Evolutionary conservation across 2,888 invertebrate genomes (phyloP).

Genomic region (Agrilus cyanescens): DNA sequence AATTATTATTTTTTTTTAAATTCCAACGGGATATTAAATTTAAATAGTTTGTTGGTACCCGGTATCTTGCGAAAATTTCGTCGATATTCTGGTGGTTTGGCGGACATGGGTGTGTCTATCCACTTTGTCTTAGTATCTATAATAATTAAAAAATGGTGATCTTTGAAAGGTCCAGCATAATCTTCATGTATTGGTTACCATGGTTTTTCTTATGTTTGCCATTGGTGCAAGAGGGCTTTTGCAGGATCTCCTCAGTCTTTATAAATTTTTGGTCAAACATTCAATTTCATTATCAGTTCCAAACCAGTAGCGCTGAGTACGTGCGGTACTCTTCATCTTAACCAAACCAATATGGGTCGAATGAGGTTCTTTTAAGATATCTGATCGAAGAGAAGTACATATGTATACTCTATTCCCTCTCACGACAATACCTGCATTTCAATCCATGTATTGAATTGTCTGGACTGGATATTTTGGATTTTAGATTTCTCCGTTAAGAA

Average conservation of each 20-base stretch:
- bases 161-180: slow-evolving; percentile 13
- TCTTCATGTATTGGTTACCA: slow-evolving; percentile 12
- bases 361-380: slow-evolving; percentile 17
- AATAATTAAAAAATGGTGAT: slow-evolving; percentile 13
- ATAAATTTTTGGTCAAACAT: no score
- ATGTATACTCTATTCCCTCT: slow-evolving; percentile 7
- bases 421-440: background rate
- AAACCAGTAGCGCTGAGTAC: slow-evolving; percentile 1
- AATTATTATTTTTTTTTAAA: no score
- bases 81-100: no score
- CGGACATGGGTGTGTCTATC: no score
- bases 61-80: no score
- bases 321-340: slow-evolving; percentile 3
- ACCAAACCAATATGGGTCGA: slow-evolving; percentile 9
- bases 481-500: no score
- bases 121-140: slow-evolving; percentile 18
- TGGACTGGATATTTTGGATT: no score
- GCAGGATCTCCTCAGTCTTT: no score
- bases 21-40: no score
- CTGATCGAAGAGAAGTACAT: slow-evolving; percentile 9
- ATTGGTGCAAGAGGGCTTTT: slow-evolving; percentile 5
- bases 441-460: no score
- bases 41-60: no score
- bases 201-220: slow-evolving; percentile 10
- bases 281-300: slow-evolving; percentile 8